These are phyloP conservation scores for Bruchidius siliquastri DNA, from an alignment of 2,888 invertebrate genomes.

Conservation along the genomic window DNA sequence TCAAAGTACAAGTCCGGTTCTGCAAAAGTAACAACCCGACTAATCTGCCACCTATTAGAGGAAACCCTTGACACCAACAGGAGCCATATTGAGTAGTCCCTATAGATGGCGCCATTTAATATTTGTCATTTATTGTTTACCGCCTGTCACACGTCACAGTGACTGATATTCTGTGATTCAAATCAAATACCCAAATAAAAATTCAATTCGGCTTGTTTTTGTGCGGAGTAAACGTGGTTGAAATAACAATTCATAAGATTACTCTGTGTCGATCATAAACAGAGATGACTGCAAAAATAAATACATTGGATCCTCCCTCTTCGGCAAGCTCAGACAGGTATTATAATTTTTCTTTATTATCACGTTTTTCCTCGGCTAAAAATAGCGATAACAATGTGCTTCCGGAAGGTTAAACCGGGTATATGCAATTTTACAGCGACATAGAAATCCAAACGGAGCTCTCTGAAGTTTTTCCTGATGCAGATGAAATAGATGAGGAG, in stretches of 20 bases:
- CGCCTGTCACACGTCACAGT: no score
- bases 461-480: conserved; percentile 54
- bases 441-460: conserved; percentile 62
- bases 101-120: no score
- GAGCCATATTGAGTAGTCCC: no score
- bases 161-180: neutral
- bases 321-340: conserved; percentile 91
- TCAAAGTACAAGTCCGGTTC: no score
- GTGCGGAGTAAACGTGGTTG: neutral
- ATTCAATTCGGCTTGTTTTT: neutral
- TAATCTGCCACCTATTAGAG: no score
- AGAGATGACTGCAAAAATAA: conserved; percentile 53
- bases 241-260: neutral
- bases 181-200: no score
- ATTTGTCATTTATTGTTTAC: no score
- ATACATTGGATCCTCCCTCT: conserved; percentile 77
- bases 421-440: conserved; percentile 38
- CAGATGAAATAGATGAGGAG: conserved; percentile 44
- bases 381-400: conserved; percentile 2
- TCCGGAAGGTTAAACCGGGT: neutral
- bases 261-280: neutral
- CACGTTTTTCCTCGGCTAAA: conserved; percentile 2
- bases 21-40: no score
- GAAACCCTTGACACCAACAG: no score
- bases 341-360: conserved; percentile 18